These are phyloP conservation scores for Sarcophaga variegata DNA, from an alignment of 2,888 invertebrate species.

Conservation along the genomic window DNA sequence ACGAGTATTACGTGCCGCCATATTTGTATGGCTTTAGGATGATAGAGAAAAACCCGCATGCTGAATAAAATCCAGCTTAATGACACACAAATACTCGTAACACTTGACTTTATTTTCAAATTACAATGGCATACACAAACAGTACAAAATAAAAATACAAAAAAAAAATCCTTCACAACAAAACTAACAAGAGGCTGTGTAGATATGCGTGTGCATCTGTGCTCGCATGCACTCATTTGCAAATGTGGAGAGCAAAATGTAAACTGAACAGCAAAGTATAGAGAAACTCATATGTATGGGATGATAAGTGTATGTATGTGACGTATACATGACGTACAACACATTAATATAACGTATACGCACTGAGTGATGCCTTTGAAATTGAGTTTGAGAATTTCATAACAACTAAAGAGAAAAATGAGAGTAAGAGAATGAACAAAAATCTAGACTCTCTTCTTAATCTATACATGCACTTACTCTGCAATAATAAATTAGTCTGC, in stretches of 20 bases:
- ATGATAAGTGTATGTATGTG: not conserved
- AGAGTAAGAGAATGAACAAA: not conserved
- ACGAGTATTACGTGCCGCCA: too few species aligned
- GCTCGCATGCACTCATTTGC: not conserved
- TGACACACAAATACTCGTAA: constrained; percentile 30
- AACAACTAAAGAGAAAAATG: not conserved
- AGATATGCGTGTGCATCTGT: not conserved
- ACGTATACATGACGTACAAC: not conserved
- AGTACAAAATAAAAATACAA: constrained; percentile 28
- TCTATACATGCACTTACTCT: too few species aligned
- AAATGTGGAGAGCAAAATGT: not conserved
- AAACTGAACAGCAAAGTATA: not conserved
- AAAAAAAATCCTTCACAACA: not conserved
- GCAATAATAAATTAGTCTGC: too few species aligned
- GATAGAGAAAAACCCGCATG: constrained; percentile 9
- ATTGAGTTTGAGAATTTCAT: not conserved
- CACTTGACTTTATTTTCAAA: constrained; percentile 60
- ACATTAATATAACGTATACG: constrained; percentile 5
- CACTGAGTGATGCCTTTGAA: not conserved
- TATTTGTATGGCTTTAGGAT: constrained; percentile 1
- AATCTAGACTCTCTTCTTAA: too few species aligned
- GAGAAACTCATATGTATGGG: not conserved
- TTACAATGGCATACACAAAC: not conserved
- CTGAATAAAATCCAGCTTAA: constrained; percentile 44
- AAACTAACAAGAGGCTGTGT: not conserved